Conservation (phyloP, 1,140 invertebrate species). For the Orussus abietinus region DNA sequence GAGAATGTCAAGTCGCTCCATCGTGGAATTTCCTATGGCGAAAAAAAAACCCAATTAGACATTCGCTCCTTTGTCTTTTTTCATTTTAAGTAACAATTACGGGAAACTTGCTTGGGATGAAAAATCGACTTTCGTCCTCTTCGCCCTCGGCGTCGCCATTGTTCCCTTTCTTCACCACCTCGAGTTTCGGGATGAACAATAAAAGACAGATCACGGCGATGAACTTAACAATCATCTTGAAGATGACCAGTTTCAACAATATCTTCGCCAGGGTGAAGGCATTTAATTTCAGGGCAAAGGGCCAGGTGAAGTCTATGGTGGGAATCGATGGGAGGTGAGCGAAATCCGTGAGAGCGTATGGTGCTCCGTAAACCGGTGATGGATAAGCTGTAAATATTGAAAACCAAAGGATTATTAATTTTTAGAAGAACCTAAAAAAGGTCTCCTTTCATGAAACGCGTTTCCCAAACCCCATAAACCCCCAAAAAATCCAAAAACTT, state of each 20-base stretch:
- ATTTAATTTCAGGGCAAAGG: conserved; percentile 60
- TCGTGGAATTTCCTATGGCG: conserved; percentile 16
- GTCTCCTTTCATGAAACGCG: too few species aligned
- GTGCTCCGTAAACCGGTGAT: conserved; percentile 41
- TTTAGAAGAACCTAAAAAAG: too few species aligned
- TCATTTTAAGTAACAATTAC: too few species aligned
- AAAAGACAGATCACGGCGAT: conserved; percentile 69
- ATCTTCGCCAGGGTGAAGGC: conserved; percentile 69
- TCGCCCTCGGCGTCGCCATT: conserved; percentile 22
- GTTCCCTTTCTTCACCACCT: conserved; percentile 35
- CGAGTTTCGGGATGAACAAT: conserved; percentile 69
- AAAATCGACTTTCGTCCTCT: conserved; percentile 28
- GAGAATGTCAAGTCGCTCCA: conserved; percentile 25
- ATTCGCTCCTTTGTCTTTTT: too few species aligned
- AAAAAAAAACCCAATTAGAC: conserved; percentile 14
- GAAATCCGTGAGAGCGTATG: conserved; percentile 56
- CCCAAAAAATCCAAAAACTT: not conserved
- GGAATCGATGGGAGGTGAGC: conserved; percentile 55
- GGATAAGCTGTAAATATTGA: conserved; percentile 20
- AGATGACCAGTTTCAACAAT: conserved; percentile 67
- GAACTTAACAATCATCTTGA: conserved; percentile 75
- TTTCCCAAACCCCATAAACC: conserved; percentile 6
- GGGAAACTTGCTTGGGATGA: too few species aligned
- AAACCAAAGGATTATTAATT: too few species aligned
- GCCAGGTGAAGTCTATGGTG: conserved; percentile 37